These are phyloP conservation scores for Drosophila ustulata DNA, from an alignment of 2,888 invertebrate genomes.

Conservation along the genomic window DNA sequence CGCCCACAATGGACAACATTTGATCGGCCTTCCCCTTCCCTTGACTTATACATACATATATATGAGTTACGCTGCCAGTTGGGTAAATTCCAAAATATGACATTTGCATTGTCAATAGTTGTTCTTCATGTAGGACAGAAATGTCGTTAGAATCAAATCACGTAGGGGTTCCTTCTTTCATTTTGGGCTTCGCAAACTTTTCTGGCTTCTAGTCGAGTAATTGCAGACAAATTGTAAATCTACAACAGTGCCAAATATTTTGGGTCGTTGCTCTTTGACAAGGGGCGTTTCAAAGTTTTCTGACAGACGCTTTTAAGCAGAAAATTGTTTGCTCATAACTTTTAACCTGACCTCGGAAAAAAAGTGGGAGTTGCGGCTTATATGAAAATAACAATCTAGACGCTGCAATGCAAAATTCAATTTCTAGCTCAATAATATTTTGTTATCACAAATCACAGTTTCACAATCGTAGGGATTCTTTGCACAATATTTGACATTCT, in stretches of 20 bases:
- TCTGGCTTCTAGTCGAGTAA: conserved; percentile 51
- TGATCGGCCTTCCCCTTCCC: conserved; percentile 13
- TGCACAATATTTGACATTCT: no score
- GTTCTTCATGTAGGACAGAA: conserved; percentile 36
- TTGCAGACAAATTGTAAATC: conserved; percentile 73
- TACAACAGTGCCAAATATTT: conserved; percentile 43
- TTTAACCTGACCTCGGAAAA: conserved; percentile 46
- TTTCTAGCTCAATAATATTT: conserved; percentile 11
- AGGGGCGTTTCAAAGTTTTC: conserved; percentile 71
- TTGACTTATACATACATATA: neutral
- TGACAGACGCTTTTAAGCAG: conserved; percentile 81
- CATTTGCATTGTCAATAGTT: conserved; percentile 82
- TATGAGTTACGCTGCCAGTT: conserved; percentile 4
- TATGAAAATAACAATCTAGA: conserved; percentile 43
- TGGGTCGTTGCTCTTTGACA: conserved; percentile 52
- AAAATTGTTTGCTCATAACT: conserved; percentile 81
- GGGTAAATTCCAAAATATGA: conserved; percentile 63
- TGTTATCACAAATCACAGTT: neutral
- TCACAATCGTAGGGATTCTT: neutral
- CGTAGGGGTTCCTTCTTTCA: conserved; percentile 51
- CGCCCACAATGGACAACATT: conserved; percentile 55
- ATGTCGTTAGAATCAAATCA: conserved; percentile 79
- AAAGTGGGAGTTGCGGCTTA: conserved; percentile 21
- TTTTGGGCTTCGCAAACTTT: conserved; percentile 47
- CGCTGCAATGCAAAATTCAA: neutral